These are phyloP conservation scores for Brachyistius frenatus DNA, from an alignment of 2,113 vertebrate genomes.

Conservation along the genomic window DNA sequence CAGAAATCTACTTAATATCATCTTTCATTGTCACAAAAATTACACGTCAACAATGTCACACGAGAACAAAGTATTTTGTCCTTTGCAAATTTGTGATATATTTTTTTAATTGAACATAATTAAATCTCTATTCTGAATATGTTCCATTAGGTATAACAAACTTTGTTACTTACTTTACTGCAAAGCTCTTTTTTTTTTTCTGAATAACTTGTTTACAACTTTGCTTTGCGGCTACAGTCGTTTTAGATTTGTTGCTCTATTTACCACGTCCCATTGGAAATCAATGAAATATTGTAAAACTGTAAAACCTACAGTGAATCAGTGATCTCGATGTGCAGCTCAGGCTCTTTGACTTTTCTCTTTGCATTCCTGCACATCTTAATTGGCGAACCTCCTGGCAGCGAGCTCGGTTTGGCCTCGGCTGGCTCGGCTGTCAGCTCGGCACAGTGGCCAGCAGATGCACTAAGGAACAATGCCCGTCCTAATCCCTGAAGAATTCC, in stretches of 20 bases:
- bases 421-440: constrained; percentile 69
- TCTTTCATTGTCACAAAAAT: neutral
- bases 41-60: neutral
- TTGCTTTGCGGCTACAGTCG: neutral
- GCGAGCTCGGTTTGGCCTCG: constrained; percentile 48
- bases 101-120: no score
- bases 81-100: no score
- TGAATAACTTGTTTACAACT: no score
- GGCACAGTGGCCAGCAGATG: constrained; percentile 69
- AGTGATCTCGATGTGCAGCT: constrained; percentile 43
- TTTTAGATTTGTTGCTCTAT: neutral
- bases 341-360: constrained; percentile 53
- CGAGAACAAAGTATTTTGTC: no score
- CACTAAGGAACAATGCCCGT: constrained; percentile 78
- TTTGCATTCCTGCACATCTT: constrained; percentile 76
- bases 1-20: neutral
- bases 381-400: constrained; percentile 72
- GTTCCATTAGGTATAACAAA: no score
- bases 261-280: neutral
- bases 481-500: constrained; percentile 84
- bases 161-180: no score
- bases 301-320: constrained; percentile 9
- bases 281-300: constrained; percentile 1
- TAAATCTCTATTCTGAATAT: no score
- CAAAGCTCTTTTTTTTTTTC: no score